These are phyloP conservation scores for Stylophora pistillata DNA, from an alignment of 64 coral and sea anemone genomes.

Conservation along the genomic window DNA sequence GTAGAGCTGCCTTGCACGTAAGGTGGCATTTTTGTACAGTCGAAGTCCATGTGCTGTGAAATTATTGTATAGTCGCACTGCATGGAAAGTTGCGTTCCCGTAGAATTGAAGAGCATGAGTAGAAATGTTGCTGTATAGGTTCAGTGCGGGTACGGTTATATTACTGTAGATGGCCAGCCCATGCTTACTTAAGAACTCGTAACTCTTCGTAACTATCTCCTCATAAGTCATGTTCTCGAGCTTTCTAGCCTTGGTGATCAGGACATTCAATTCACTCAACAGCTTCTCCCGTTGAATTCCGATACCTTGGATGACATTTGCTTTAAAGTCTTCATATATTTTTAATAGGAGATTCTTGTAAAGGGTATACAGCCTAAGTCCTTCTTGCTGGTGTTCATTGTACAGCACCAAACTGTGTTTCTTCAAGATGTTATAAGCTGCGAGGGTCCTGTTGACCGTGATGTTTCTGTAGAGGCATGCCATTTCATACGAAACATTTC, in stretches of 20 bases:
- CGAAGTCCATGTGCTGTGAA: constrained; percentile 48
- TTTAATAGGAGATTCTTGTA: constrained; percentile 61
- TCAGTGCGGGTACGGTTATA: constrained; percentile 52
- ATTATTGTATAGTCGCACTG: constrained; percentile 73
- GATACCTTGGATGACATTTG: constrained; percentile 24
- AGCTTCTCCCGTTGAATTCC: constrained; percentile 25
- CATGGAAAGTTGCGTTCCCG: constrained; percentile 50
- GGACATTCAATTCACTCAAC: constrained; percentile 9
- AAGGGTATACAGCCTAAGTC: constrained; percentile 48
- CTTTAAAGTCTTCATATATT: constrained; percentile 59
- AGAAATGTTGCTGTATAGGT: constrained; percentile 69
- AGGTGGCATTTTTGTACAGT: constrained; percentile 62
- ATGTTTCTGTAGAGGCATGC: constrained; percentile 43
- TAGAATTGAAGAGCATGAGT: constrained; percentile 43
- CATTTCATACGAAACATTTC: constrained; percentile 15
- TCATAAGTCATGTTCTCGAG: constrained; percentile 85
- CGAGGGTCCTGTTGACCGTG: constrained; percentile 47
- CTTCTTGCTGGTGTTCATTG: constrained; percentile 65
- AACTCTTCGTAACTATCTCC: constrained; percentile 66
- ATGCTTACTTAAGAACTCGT: constrained; percentile 52
- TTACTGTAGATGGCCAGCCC: constrained; percentile 81
- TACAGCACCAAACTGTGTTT: constrained; percentile 51
- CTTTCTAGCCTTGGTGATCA: constrained; percentile 63
- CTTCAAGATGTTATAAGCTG: constrained; percentile 37
- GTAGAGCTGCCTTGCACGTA: constrained; percentile 44